Conservation (phyloP, 2,888 invertebrate species). For the Andrena haemorrhoa region DNA sequence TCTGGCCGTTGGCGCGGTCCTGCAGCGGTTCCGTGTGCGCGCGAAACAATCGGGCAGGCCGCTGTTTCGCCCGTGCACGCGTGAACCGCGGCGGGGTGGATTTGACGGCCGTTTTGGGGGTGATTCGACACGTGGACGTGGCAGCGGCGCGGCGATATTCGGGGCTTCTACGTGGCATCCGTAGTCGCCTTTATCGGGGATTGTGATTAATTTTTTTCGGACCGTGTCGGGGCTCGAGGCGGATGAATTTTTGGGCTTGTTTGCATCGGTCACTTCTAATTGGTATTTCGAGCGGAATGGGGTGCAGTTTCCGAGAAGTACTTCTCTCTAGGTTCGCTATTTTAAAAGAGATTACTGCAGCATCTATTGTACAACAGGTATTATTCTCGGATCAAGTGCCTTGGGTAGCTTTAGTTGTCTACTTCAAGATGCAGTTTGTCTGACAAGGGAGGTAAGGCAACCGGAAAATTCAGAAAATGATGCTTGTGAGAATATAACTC, state of each 20-base stretch:
- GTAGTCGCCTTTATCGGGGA: neutral
- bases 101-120: slow-evolving; percentile 10
- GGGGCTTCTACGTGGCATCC: neutral
- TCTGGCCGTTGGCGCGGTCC: slow-evolving; percentile 23
- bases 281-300: no score
- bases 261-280: neutral
- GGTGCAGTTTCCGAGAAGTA: no score
- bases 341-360: no score
- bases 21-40: slow-evolving; percentile 6
- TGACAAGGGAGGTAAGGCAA: no score
- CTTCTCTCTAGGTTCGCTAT: no score
- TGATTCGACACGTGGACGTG: slow-evolving; percentile 24
- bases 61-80: slow-evolving; percentile 16
- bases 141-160: slow-evolving; percentile 13
- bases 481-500: no score
- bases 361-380: no score
- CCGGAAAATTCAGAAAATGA: no score
- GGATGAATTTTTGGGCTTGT: neutral
- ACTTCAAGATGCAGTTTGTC: no score
- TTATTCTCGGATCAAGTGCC: no score
- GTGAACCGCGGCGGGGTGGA: slow-evolving; percentile 18
- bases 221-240: neutral
- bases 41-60: slow-evolving; percentile 39
- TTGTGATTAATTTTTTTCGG: neutral
- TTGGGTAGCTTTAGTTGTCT: no score